Evolutionary conservation across 2,888 invertebrate genomes (phyloP), one percentile per base, ranked within the genome.

Genomic region (Ormia ochracea): DNA sequence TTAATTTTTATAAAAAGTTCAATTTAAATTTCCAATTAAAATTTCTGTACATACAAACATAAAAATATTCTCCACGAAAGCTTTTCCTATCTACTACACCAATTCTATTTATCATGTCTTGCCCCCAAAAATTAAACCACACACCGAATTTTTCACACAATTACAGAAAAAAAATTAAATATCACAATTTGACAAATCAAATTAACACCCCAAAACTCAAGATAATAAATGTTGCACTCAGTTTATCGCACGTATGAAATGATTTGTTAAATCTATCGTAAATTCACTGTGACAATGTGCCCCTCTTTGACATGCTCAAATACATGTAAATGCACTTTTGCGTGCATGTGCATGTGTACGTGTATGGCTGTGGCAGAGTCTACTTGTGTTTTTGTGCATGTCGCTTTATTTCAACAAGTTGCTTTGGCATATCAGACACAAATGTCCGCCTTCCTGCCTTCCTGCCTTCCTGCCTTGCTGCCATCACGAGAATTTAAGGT

Each of bases 141-240:
- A n/a, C n/a, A n/a, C n/a, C n/a, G n/a, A n/a, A n/a, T n/a, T n/a
- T n/a, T n/a, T n/a, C n/a, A n/a, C n/a, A n/a, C n/a, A n/a, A n/a
- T n/a, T n/a, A n/a, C n/a, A n/a, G n/a, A n/a, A n/a, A n/a, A n/a
- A n/a, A n/a, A n/a, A n/a, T n/a, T n/a, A n/a, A n/a, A n/a, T n/a
- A 21, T 12, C 14, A 45, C 3, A 14, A 45, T 3, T 26, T 31
- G 14, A 41, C 14, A 73, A 74, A 70, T 75, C 36, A 66, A 52
- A 72, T 54, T 54, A 73, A 78, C 70, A 58, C 74, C 59, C 38
- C 38, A 41, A 70, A 65, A 76, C 26, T 65, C 36, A 69, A 58
- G 31, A 70, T 56, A 56, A 80, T 56, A 72, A 80, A 80, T 75
- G 54, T 54, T 19, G 36, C 78, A 58, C 31, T 38, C 48, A 61